phyloP scores from a whole-genome alignment of 35 echinoderm and acorn worm genomes.

The Apostichopus japonicus region DNA sequence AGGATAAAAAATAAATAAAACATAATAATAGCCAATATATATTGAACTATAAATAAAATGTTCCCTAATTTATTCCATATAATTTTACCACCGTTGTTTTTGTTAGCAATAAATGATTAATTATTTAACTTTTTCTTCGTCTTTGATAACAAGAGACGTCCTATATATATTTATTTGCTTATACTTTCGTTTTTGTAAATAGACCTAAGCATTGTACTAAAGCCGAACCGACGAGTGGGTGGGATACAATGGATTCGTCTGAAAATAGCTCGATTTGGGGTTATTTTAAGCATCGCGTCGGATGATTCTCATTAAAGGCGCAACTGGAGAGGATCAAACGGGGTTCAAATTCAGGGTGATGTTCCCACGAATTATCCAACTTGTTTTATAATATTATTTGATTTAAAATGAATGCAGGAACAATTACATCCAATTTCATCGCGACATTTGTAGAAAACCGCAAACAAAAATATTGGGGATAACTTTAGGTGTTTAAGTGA shows the following conservation, averaged over 20 bases:
- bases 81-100: too few species aligned
- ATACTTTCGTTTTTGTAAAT: neutral
- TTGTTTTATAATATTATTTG: constrained; percentile 38
- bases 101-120: neutral
- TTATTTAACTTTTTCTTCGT: neutral
- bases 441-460: constrained; percentile 22
- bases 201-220: neutral
- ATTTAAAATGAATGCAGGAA: constrained; percentile 40
- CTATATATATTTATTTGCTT: neutral
- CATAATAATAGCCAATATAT: too few species aligned
- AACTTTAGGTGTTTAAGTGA: constrained; percentile 7
- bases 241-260: constrained; percentile 22
- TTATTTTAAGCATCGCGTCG: constrained; percentile 21
- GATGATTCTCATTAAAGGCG: constrained; percentile 39
- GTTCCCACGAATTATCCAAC: constrained; percentile 39
- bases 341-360: constrained; percentile 11
- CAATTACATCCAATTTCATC: constrained; percentile 45
- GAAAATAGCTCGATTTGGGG: neutral
- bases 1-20: too few species aligned
- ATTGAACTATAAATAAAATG: too few species aligned
- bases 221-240: neutral
- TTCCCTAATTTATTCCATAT: too few species aligned
- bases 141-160: neutral
- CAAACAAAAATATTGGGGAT: neutral
- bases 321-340: constrained; percentile 21